Evolutionary conservation across 2,888 invertebrate species (phyloP).

Genomic region (Noctua pronuba): DNA sequence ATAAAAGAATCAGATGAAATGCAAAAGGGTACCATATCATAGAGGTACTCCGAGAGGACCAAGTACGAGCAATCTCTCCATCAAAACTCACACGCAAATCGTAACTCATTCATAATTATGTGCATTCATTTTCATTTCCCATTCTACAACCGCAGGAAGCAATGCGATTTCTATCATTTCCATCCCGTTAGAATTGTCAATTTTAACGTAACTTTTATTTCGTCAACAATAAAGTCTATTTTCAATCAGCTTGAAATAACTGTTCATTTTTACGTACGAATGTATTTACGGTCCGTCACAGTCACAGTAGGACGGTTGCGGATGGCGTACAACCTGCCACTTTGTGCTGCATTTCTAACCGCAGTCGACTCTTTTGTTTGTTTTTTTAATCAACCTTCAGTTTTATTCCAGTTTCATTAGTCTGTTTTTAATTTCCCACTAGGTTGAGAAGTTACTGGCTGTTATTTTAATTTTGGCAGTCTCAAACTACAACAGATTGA

Average conservation of each 20-base stretch:
- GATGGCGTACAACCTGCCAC: slow-evolving; percentile 72
- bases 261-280: slow-evolving; percentile 80
- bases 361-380: slow-evolving; percentile 79
- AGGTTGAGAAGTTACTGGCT: neutral
- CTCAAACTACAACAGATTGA: neutral
- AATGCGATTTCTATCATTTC: slow-evolving; percentile 83
- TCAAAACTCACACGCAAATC: slow-evolving; percentile 64
- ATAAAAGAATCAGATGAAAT: neutral
- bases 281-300: slow-evolving; percentile 83
- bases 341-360: slow-evolving; percentile 79
- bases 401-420: slow-evolving; percentile 48
- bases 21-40: neutral
- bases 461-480: slow-evolving; percentile 20
- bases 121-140: slow-evolving; percentile 77
- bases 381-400: slow-evolving; percentile 79
- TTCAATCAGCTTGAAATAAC: slow-evolving; percentile 72
- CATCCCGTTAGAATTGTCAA: slow-evolving; percentile 71
- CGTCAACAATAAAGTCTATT: slow-evolving; percentile 69
- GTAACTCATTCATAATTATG: slow-evolving; percentile 74
- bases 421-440: slow-evolving; percentile 23
- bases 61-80: slow-evolving; percentile 30
- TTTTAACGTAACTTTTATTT: slow-evolving; percentile 63
- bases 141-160: slow-evolving; percentile 84
- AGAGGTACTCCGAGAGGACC: neutral
- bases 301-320: slow-evolving; percentile 81